These are phyloP conservation scores for Apantesis nais DNA, from an alignment of 2,888 invertebrate genomes.

Conservation along the genomic window DNA sequence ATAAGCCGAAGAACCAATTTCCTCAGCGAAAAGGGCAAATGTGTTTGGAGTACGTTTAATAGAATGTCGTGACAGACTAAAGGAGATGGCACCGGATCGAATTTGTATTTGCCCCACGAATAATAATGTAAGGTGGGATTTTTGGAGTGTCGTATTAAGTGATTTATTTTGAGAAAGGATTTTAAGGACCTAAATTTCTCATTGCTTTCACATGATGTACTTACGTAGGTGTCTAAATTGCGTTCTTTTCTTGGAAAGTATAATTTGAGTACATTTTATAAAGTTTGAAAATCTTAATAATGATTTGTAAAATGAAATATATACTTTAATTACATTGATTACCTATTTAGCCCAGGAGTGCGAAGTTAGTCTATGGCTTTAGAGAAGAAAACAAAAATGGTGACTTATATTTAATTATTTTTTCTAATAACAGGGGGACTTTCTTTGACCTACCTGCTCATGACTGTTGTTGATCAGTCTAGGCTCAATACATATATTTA, in stretches of 20 bases:
- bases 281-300: neutral
- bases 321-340: too few relatives aligned
- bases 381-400: too few relatives aligned
- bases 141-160: constrained; percentile 54
- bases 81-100: constrained; percentile 55
- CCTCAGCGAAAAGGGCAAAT: constrained; percentile 63
- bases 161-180: constrained; percentile 49
- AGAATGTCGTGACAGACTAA: constrained; percentile 60
- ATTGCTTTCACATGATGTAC: neutral
- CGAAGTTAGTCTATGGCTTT: too few relatives aligned
- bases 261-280: neutral
- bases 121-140: constrained; percentile 52
- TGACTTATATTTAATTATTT: too few relatives aligned
- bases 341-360: too few relatives aligned
- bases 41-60: constrained; percentile 65
- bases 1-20: constrained; percentile 68
- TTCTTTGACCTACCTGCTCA: too few relatives aligned
- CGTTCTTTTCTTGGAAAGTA: neutral
- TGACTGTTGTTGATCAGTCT: too few relatives aligned
- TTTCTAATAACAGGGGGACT: too few relatives aligned
- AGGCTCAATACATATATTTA: too few relatives aligned
- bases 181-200: constrained; percentile 17
- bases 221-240: neutral
- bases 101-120: constrained; percentile 57
- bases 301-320: neutral